A percentile compares a stretch with the other conserved stretches of the same genome.
Conservation (phyloP, 2,113 vertebrate genomes). For the Poicephalus gulielmi region DNA sequence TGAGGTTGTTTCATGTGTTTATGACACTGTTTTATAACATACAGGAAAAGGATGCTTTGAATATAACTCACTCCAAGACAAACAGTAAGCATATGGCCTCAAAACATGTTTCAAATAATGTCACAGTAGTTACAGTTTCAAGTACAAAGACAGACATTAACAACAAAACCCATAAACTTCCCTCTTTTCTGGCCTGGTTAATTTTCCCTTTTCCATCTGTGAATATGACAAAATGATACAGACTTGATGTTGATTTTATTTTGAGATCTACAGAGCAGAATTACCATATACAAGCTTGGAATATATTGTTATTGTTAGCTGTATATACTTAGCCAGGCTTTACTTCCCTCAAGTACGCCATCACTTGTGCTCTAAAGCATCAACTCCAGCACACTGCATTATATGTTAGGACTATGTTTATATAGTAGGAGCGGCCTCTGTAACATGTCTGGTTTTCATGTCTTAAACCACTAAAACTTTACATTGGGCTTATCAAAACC, state of each 20-base stretch:
- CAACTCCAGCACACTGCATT: neutral
- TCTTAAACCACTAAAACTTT: constrained; percentile 63
- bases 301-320: neutral
- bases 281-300: neutral
- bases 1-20: neutral
- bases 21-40: neutral
- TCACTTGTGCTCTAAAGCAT: neutral
- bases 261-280: neutral
- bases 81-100: neutral
- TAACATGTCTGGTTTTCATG: constrained; percentile 31
- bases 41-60: constrained; percentile 15
- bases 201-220: constrained; percentile 10
- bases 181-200: neutral
- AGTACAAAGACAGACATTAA: neutral
- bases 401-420: constrained; percentile 11
- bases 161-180: neutral
- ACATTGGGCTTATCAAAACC: constrained; percentile 53
- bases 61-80: constrained; percentile 4
- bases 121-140: neutral
- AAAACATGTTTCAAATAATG: constrained; percentile 24
- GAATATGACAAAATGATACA: neutral
- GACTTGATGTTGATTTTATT: neutral
- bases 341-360: neutral
- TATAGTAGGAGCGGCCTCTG: neutral
- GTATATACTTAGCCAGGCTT: constrained; percentile 3